Percentiles rank a stretch among this genome's conserved stretches.
These are phyloP conservation scores for Ctenopoma kingsleyae DNA, from an alignment of 2,797 vertebrate species.

Conservation along the genomic window DNA sequence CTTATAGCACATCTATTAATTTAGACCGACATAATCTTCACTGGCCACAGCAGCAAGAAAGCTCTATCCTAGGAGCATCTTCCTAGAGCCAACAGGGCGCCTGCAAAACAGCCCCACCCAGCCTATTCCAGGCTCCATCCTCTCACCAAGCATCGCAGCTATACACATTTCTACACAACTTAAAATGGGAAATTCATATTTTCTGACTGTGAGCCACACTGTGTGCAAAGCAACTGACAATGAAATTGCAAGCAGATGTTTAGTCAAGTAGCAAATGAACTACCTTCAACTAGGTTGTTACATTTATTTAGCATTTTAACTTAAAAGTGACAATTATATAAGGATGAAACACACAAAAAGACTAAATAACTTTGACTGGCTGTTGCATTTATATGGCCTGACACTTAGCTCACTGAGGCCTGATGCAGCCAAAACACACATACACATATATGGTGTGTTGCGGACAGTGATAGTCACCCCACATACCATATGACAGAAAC, in stretches of 20 bases:
- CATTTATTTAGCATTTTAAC: not conserved
- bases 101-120: slow-evolving; percentile 65
- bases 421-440: not conserved
- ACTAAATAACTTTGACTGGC: not conserved
- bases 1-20: slow-evolving; percentile 52
- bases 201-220: not conserved
- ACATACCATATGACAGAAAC: slow-evolving; percentile 43
- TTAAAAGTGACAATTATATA: not conserved
- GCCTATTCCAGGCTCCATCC: slow-evolving; percentile 62
- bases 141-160: slow-evolving; percentile 26
- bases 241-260: not conserved
- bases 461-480: slow-evolving; percentile 43
- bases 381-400: not conserved
- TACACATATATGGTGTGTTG: not conserved
- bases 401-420: not conserved
- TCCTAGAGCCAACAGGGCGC: slow-evolving; percentile 52
- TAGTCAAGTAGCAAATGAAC: not conserved
- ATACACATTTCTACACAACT: slow-evolving; percentile 14
- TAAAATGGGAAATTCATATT: slow-evolving; percentile 15
- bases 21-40: slow-evolving; percentile 35
- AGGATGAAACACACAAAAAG: not conserved
- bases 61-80: slow-evolving; percentile 57
- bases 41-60: slow-evolving; percentile 39
- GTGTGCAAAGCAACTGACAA: slow-evolving; percentile 8
- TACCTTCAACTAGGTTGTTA: not conserved